A percentile compares a stretch with the other conserved stretches of the same genome.
Evolutionary conservation across 2,888 invertebrate species (phyloP).

Genomic region (Pachliopta kotzebuea): DNA sequence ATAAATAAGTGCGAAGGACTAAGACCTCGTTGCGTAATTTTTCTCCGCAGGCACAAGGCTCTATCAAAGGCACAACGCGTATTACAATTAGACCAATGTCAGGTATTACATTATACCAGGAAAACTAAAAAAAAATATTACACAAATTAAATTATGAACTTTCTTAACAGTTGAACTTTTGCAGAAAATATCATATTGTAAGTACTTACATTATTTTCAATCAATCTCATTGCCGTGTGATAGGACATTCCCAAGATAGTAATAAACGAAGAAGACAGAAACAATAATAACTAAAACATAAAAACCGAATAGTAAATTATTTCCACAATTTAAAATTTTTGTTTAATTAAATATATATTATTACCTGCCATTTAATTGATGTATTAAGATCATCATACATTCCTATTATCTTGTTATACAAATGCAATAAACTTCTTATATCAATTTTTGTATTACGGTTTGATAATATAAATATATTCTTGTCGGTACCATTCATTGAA

Average conservation of each 20-base stretch:
- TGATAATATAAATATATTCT: constrained; percentile 7
- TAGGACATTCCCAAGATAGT: constrained; percentile 45
- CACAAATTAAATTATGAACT: too few relatives aligned
- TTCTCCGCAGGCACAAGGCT: constrained; percentile 16
- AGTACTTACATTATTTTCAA: constrained; percentile 48
- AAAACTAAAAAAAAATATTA: constrained; percentile 17
- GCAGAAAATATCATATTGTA: neutral
- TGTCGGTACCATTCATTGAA: constrained; percentile 4
- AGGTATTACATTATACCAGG: neutral
- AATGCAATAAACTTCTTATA: constrained; percentile 30
- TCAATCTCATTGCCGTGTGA: constrained; percentile 42
- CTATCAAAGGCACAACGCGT: neutral
- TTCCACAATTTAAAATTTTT: neutral
- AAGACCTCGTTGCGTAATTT: constrained; percentile 30
- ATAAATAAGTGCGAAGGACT: constrained; percentile 28
- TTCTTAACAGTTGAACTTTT: neutral
- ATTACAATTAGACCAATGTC: neutral
- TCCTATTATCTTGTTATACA: constrained; percentile 34
- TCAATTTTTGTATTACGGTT: constrained; percentile 14
- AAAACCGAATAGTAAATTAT: neutral
- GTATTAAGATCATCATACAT: constrained; percentile 33
- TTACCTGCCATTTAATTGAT: constrained; percentile 37
- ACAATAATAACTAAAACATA: constrained; percentile 51
- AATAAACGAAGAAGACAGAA: constrained; percentile 48
- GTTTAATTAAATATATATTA: constrained; percentile 8